Base-by-base conservation (phyloP, 2,797 vertebrate genomes). In the Notolepis coatsorum region DNA sequence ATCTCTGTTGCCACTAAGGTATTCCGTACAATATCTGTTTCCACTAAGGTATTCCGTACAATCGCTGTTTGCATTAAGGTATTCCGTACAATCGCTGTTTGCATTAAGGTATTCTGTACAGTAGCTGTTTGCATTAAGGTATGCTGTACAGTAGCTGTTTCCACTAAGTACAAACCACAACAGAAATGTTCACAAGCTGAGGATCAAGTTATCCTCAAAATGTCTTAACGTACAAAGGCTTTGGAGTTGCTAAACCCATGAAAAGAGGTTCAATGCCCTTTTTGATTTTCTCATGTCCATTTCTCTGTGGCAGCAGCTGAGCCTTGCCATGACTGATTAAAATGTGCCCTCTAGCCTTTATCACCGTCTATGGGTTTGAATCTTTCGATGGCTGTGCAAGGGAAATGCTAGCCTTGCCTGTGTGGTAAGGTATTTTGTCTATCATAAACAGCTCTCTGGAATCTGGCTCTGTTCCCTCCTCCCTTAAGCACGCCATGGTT, bases 251-350 rank as follows among this genome's bases (percentile, higher is more conserved):
- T 68, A 64, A 76, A 75, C 43, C 62, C 67, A 70, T 74, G 69
- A 84, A 71, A 80, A 24, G 38, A 58, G 42, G 33, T 39, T 45
- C 62, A 75, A 73, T 74, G 66, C 54, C 24, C 63, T 53, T 77
- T 82, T 60, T 70, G 47, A 64, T 62, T 74, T 65, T 39, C 50
- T 45, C 43, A 35, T 12, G 58, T 28, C 30, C 17, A 51, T 30
- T 55, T 42, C 58, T 71, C 39, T 35, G 38, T 67, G 59, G 54
- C 53, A 59, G 75, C 43, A 50, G 79, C 73, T 79, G 56, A 72
- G 73, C 67, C 65, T 53, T 47, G 71, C 64, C 66, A 45, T 74
- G 70, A 76, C 68, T 82, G 79, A 84, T 84, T 85, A 84, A 81
- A 53, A 78, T 65, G 70, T 66, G 52, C 54, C 68, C 65, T 61